Evolutionary conservation across 2,113 vertebrate genomes (phyloP).

Genomic region (Trematocara variabile): DNA sequence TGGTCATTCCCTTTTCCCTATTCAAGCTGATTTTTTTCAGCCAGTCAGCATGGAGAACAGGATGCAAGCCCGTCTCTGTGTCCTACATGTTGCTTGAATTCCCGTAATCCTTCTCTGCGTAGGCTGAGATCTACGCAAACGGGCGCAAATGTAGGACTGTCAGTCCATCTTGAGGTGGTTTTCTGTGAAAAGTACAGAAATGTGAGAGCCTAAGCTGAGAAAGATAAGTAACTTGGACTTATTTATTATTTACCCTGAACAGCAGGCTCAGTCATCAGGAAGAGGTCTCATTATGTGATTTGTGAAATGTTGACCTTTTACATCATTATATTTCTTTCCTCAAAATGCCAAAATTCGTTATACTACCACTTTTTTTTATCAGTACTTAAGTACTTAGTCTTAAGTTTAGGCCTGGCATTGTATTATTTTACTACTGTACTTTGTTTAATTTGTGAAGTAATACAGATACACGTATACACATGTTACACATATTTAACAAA

Average conservation of each 20-base stretch:
- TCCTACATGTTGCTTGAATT: background rate
- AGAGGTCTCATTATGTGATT: background rate
- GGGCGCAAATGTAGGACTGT: background rate
- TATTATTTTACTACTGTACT: background rate
- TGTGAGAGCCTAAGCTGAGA: background rate
- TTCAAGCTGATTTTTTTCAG: background rate
- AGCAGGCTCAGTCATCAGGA: constrained; percentile 6
- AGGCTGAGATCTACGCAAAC: background rate
- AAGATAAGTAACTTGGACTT: background rate
- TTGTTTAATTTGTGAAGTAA: background rate
- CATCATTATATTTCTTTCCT: background rate
- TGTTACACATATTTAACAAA: background rate
- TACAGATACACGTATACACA: background rate
- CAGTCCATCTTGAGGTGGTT: background rate
- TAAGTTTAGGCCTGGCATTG: background rate
- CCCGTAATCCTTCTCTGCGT: background rate
- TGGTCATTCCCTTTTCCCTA: background rate
- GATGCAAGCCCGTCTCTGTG: background rate
- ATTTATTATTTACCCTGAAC: constrained; percentile 11
- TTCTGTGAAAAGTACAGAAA: background rate
- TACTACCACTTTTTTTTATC: background rate
- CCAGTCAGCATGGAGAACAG: background rate
- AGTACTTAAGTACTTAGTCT: background rate
- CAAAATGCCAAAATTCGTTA: constrained; percentile 16
- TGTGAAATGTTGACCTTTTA: constrained; percentile 36